Percentiles rank a stretch among this genome's conserved stretches.
Conservation (phyloP, 2,113 vertebrate genomes). For the Pygathrix nemaeus region DNA sequence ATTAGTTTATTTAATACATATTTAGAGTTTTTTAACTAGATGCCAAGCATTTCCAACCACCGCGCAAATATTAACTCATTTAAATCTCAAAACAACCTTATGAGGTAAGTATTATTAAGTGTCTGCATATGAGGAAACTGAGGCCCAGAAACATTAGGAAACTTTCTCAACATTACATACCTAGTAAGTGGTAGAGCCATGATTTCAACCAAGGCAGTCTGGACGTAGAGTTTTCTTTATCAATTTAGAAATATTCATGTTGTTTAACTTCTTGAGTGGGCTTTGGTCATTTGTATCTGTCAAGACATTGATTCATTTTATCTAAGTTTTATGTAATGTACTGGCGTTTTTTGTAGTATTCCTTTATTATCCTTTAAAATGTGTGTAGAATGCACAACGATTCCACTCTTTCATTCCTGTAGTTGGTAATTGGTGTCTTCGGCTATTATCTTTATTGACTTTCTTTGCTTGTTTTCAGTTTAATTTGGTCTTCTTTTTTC, state of each 20-base stretch:
- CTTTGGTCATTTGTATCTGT: neutral
- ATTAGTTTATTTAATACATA: constrained; percentile 17
- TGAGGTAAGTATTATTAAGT: neutral
- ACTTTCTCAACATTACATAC: neutral
- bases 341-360: neutral
- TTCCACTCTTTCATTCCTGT: neutral
- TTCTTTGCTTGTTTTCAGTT: neutral
- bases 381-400: neutral
- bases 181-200: neutral
- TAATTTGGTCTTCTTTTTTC: neutral
- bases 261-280: neutral
- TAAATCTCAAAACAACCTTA: neutral
- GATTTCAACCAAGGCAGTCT: neutral
- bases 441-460: neutral
- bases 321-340: neutral
- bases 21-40: neutral
- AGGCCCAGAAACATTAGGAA: neutral
- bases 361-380: neutral
- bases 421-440: neutral
- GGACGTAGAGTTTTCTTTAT: neutral
- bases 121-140: neutral
- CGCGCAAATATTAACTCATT: neutral
- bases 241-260: neutral
- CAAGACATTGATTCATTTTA: neutral
- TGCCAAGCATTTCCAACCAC: neutral